phyloP scores from a whole-genome alignment of 2,888 invertebrate genomes.

The Eupithecia abbreviata region DNA sequence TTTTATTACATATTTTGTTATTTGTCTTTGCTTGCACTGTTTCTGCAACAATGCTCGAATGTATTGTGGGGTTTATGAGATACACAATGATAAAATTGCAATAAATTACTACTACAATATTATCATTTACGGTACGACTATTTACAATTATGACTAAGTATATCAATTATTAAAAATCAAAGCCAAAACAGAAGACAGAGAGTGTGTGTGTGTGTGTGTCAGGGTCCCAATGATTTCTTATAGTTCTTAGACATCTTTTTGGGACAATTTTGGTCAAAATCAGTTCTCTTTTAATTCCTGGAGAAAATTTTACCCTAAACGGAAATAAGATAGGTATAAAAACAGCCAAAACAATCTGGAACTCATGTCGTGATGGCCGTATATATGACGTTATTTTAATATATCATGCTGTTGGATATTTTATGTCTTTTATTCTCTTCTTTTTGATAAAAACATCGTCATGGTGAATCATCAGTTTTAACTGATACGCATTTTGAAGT shows the following conservation, averaged over 20 bases:
- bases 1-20: constrained; percentile 27
- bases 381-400: background rate
- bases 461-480: background rate
- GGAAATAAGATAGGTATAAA: background rate
- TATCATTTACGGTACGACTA: background rate
- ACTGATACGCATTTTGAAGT: background rate
- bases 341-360: background rate
- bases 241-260: background rate
- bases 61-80: background rate
- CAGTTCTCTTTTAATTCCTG: background rate
- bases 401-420: background rate
- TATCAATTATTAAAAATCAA: background rate
- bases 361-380: background rate
- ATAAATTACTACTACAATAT: background rate
- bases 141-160: too few species aligned
- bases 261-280: background rate
- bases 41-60: background rate
- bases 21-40: background rate
- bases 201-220: too few species aligned
- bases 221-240: too few species aligned
- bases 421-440: background rate
- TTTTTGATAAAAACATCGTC: background rate
- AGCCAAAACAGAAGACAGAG: background rate
- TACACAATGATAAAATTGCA: background rate
- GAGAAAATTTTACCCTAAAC: background rate